Conservation (phyloP, 2,113 vertebrate genomes). For the Hyla sarda region DNA sequence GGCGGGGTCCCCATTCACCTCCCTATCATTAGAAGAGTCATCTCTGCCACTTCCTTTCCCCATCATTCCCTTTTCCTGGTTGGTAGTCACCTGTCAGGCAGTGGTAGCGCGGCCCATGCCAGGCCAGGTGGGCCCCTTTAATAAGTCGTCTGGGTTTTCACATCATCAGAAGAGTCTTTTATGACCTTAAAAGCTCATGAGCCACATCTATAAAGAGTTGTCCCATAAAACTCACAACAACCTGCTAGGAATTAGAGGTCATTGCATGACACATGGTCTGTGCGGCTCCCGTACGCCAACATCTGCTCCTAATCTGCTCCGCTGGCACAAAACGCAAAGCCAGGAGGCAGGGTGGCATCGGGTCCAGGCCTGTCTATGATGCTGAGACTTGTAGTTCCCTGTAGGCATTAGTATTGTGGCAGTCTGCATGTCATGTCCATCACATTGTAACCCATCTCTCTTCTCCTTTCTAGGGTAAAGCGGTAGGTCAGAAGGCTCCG, state of each 20-base stretch:
- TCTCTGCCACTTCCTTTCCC: not conserved
- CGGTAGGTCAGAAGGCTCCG: conserved; percentile 87
- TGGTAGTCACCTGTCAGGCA: conserved; percentile 4
- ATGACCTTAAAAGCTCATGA: conserved; percentile 48
- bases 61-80: not conserved
- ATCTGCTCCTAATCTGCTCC: conserved; percentile 44
- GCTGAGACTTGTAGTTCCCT: not conserved
- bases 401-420: not conserved
- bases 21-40: too few species aligned
- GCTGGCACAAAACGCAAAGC: conserved; percentile 39
- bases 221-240: conserved; percentile 53
- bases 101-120: not conserved
- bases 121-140: conserved; percentile 29
- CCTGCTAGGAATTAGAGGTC: conserved; percentile 55
- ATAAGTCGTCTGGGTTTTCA: conserved; percentile 43
- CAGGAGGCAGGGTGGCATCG: not conserved
- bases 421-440: not conserved
- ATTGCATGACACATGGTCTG: conserved; percentile 45
- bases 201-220: conserved; percentile 44
- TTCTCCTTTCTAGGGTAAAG: conserved; percentile 80
- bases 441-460: conserved; percentile 57
- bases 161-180: conserved; percentile 50
- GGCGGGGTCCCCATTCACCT: not conserved
- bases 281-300: conserved; percentile 38
- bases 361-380: not conserved